A percentile compares a stretch with the other conserved stretches of the same genome.
phyloP scores from a whole-genome alignment of 2,797 vertebrate genomes.

The Coluber constrictor region DNA sequence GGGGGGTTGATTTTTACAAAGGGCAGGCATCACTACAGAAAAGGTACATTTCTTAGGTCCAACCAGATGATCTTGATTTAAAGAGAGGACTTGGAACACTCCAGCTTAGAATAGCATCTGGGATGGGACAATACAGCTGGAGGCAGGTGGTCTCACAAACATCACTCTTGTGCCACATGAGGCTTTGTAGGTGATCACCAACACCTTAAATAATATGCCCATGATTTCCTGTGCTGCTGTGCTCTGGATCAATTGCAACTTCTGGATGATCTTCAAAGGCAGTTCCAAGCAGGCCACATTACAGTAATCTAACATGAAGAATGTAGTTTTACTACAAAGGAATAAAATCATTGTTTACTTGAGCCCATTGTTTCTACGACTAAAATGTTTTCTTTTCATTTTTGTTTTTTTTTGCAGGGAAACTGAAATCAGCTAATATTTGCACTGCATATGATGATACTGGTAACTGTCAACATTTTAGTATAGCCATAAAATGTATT shows the following conservation, averaged over 20 bases:
- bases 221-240: background rate
- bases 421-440: constrained; percentile 1
- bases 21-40: background rate
- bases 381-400: background rate
- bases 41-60: background rate
- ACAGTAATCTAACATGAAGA: background rate
- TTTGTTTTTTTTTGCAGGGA: constrained; percentile 44
- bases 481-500: background rate
- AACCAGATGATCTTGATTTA: background rate
- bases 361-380: accelerated
- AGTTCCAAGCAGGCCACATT: background rate
- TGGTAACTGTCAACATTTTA: constrained; percentile 33
- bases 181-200: background rate
- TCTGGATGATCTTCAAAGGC: background rate
- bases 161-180: background rate
- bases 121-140: background rate
- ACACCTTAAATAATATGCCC: background rate
- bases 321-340: background rate
- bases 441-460: constrained; percentile 47
- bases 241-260: background rate
- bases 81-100: background rate
- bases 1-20: background rate
- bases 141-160: background rate
- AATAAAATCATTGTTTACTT: background rate
- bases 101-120: background rate